These are phyloP conservation scores for Siniperca scherzeri DNA, from an alignment of 2,797 vertebrate species.

Conservation along the genomic window DNA sequence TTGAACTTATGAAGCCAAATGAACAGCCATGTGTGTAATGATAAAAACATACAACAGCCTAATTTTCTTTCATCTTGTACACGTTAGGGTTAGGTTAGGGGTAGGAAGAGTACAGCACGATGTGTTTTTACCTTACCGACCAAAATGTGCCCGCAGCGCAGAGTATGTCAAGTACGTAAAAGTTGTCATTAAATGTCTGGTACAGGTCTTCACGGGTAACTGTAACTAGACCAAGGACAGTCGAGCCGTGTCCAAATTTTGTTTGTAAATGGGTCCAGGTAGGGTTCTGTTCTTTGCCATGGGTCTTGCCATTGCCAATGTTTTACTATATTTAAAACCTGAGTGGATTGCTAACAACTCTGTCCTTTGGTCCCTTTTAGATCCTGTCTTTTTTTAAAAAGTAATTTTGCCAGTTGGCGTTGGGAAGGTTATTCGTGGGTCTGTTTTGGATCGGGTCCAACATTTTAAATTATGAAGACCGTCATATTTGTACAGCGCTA, in stretches of 20 bases:
- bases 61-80: not conserved
- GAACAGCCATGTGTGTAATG: not conserved
- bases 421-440: not conserved
- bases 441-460: not conserved
- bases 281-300: not conserved
- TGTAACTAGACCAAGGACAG: not conserved
- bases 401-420: not conserved
- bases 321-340: not conserved
- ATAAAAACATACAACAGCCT: not conserved
- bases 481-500: not conserved
- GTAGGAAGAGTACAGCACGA: not conserved
- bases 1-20: slow-evolving; percentile 5
- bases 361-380: not conserved
- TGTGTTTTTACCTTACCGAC: not conserved
- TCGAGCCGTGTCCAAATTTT: not conserved
- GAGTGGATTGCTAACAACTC: not conserved
- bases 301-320: not conserved
- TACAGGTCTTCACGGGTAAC: not conserved
- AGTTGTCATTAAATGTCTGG: not conserved
- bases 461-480: not conserved
- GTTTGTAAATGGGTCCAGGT: not conserved
- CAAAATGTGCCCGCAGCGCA: not conserved
- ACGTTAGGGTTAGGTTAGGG: no score
- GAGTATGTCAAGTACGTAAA: not conserved
- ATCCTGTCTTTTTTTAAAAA: not conserved